Percentiles rank a stretch among this genome's conserved stretches.
phyloP scores from a whole-genome alignment of 2,888 invertebrate genomes.

The Platycheirus albimanus region DNA sequence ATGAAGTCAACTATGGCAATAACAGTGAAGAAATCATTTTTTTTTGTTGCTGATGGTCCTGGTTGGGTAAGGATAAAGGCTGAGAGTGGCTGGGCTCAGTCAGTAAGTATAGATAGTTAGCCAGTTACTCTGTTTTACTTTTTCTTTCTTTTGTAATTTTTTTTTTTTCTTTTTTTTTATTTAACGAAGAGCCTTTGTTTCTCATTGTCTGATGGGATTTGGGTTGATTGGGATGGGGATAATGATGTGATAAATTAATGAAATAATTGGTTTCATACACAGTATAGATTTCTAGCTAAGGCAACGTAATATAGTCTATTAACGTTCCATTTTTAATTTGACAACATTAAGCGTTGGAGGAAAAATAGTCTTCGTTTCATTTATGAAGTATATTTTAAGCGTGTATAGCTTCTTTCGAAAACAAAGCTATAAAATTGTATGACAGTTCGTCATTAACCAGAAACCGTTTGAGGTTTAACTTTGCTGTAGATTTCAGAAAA shows the following conservation, averaged over 20 bases:
- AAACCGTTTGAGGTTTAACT: too few species aligned
- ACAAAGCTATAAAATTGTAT: too few species aligned
- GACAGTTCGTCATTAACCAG: too few species aligned
- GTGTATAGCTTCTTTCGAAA: too few species aligned
- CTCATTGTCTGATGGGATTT: slow-evolving; percentile 21
- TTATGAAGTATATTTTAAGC: too few species aligned
- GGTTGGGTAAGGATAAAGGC: neutral
- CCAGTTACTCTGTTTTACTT: slow-evolving; percentile 33
- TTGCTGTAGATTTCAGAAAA: too few species aligned
- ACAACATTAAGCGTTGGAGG: neutral
- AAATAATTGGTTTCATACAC: slow-evolving; percentile 31
- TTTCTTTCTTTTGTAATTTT: too few species aligned
- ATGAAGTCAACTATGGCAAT: slow-evolving; percentile 44
- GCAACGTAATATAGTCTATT: slow-evolving; percentile 6
- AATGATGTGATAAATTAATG: slow-evolving; percentile 41
- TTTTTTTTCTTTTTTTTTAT: too few species aligned
- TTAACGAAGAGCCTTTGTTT: slow-evolving; percentile 37
- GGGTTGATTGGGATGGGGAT: slow-evolving; percentile 49
- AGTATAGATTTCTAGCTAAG: slow-evolving; percentile 14
- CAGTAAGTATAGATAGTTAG: neutral
- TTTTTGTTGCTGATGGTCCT: too few species aligned
- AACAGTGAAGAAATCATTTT: slow-evolving; percentile 43
- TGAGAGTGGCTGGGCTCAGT: too few species aligned
- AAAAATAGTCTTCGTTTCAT: too few species aligned
- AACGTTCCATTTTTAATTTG: slow-evolving; percentile 8